Base-by-base conservation (phyloP, 2,113 vertebrate genomes). In the Serinus canaria region DNA sequence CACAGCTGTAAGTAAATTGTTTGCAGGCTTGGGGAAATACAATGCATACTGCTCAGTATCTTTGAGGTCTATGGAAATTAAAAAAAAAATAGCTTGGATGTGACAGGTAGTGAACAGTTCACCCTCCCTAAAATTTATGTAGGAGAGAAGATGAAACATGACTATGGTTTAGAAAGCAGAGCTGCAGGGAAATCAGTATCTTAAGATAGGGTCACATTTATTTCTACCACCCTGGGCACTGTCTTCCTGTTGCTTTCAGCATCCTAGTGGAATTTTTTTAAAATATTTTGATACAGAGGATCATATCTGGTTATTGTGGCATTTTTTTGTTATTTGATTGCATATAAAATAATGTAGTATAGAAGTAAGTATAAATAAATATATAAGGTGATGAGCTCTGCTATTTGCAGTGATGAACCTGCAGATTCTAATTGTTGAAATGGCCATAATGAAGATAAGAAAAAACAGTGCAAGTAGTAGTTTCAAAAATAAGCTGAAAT, bases 1-100 rank as follows among this genome's bases (percentile, higher is more conserved):
- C 22, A 64, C 69, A 94, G 30, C 75, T 89, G 21, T 84, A 87
- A 87, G 66, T 56, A 72, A 87, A 84, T 75, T 31, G 15, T 55
- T 81, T 82, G 33, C 9, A 60, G 70, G 60, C 44, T 70, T 68
- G 21, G 33, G 22, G 64, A 89, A 89, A 84, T 75, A 14, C 11
- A 60, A 4, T 22, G 31, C 86, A 31, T 6, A 5, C 12, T 91
- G 25, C 46, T 89, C 14, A 33, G 37, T 83, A 63, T 8, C 37
- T 77, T 66, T 66, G 31, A 43, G 58, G 10, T 37, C 37, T 12
- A 3, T 30, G 43, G 11, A 85, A 83, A 64, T 43, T 2, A 12
- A 58, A 73, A 27, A 43, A 43, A 7, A 53, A 15, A 4, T 3
- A 30, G 6, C 0, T 0, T 55, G 16, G 47, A 35, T 60, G 12